These are phyloP conservation scores for Acleris cristana DNA, from an alignment of 2,888 invertebrate genomes.

Conservation along the genomic window DNA sequence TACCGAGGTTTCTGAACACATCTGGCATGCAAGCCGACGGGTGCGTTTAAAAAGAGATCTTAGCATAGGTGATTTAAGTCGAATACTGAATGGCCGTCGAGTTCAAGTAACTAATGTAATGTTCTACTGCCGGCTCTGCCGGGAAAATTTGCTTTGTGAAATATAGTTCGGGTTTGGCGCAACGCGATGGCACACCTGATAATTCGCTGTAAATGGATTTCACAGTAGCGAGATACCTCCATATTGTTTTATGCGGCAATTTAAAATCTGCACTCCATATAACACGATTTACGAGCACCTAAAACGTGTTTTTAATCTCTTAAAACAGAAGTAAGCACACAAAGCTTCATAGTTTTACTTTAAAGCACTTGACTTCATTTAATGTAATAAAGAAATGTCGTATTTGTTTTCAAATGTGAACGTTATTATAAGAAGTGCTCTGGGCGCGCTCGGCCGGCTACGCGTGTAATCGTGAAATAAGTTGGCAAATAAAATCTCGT, in stretches of 20 bases:
- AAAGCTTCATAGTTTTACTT: slow-evolving; percentile 24
- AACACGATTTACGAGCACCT: slow-evolving; percentile 14
- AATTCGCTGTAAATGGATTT: slow-evolving; percentile 67
- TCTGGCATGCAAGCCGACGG: slow-evolving; percentile 47
- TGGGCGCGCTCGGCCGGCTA: not conserved
- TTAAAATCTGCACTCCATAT: slow-evolving; percentile 48
- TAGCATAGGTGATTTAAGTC: slow-evolving; percentile 54
- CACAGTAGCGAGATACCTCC: slow-evolving; percentile 45
- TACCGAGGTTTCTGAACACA: slow-evolving; percentile 59
- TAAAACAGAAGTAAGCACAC: slow-evolving; percentile 14
- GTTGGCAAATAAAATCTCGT: too few species aligned
- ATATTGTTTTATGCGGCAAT: slow-evolving; percentile 56
- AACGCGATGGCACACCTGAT: slow-evolving; percentile 59
- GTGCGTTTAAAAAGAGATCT: slow-evolving; percentile 50
- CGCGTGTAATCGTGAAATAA: not conserved
- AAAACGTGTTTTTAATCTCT: slow-evolving; percentile 25
- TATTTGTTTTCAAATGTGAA: slow-evolving; percentile 14
- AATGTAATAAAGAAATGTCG: slow-evolving; percentile 2
- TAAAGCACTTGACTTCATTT: slow-evolving; percentile 12
- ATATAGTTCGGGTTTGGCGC: slow-evolving; percentile 55
- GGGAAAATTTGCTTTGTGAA: slow-evolving; percentile 68
- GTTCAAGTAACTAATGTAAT: slow-evolving; percentile 55
- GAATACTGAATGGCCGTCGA: slow-evolving; percentile 48
- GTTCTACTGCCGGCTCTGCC: slow-evolving; percentile 58
- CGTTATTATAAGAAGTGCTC: slow-evolving; percentile 15